Base-by-base conservation (phyloP, 2,797 vertebrate genomes). In the Myotis daubentonii region DNA sequence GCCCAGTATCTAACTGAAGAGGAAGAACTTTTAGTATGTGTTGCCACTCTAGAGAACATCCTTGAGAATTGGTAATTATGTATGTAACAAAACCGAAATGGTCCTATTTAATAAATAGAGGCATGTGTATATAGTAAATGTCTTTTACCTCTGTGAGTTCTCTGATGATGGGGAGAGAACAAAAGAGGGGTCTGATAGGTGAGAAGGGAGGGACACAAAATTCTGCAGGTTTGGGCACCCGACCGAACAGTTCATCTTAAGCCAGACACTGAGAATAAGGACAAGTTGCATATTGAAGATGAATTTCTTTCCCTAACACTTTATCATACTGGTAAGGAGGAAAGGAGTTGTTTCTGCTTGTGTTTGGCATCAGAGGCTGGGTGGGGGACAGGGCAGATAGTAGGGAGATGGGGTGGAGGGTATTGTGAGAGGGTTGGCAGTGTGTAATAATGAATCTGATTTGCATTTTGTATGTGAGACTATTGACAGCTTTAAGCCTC, bases 1-100 rank as follows among this genome's bases (percentile, higher is more conserved):
- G 0, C 1, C 13, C 0, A 15, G 0, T 0, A 0, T 0, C 3
- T 41, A 41, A 0, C 49, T 33, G 10, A 5, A 15, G 1, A 0
- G 10, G 0, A 4, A 11, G 36, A 89, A 0, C 6, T 53, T 53
- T 53, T 22, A 20, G 53, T 8, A 53, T 53, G 53, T 1, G 3
- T 57, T 57, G 22, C 11, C 4, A 41, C 30, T 85, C n/a, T 22
- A 53, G 20, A 41, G 25, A 30, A 55, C 19, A 6, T 6, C 3
- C 17, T 30, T 9, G 38, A 57, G 33, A 30, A 47, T 47, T 13
- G 7, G 6, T 71, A 15, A 33, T 17, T 38, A 7, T 57, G 23
- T 30, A 5, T 19, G 88, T 33, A 60, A 9, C 8, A 76, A 55
- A 85, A 38, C 1, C 19, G 20, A 57, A n/a, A 33, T 20, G 17